Evolutionary conservation across 2,113 vertebrate genomes (phyloP).

Genomic region (Aegithalos caudatus): DNA sequence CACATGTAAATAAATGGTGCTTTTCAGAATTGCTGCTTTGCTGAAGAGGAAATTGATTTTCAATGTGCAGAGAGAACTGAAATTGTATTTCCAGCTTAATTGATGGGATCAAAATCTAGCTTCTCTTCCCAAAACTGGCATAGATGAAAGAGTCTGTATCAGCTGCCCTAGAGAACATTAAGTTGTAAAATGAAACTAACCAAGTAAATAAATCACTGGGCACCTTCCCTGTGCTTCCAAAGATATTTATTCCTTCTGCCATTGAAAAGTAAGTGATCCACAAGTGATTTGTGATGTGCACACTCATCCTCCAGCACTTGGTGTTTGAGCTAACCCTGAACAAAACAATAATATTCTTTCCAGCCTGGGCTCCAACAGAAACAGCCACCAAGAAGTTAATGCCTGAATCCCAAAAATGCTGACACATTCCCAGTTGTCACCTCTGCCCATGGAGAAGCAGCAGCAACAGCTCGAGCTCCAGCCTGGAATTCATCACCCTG

Average conservation of each 20-base stretch:
- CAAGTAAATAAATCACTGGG: not conserved
- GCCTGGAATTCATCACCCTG: not conserved
- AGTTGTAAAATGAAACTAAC: not conserved
- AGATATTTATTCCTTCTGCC: not conserved
- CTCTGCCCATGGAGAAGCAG: not conserved
- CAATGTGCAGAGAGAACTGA: not conserved
- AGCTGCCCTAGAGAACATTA: not conserved
- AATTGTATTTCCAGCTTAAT: not conserved
- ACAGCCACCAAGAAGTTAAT: not conserved
- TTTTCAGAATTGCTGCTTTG: not conserved
- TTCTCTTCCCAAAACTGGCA: not conserved
- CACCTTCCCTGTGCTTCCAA: not conserved
- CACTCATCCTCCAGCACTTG: not conserved
- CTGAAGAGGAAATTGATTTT: not conserved
- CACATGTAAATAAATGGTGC: not conserved
- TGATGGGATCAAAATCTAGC: not conserved
- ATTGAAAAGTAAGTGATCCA: not conserved
- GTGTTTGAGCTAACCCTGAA: not conserved
- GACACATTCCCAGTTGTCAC: not conserved
- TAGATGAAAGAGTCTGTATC: not conserved
- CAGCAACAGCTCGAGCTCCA: not conserved
- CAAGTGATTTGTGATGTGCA: not conserved
- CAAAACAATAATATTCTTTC: not conserved
- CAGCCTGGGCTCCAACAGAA: not conserved
- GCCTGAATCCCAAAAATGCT: not conserved